Evolutionary conservation across 2,113 vertebrate genomes (phyloP), one percentile per base, ranked within the genome.

Genomic region (Cyprinodon tularosa): DNA sequence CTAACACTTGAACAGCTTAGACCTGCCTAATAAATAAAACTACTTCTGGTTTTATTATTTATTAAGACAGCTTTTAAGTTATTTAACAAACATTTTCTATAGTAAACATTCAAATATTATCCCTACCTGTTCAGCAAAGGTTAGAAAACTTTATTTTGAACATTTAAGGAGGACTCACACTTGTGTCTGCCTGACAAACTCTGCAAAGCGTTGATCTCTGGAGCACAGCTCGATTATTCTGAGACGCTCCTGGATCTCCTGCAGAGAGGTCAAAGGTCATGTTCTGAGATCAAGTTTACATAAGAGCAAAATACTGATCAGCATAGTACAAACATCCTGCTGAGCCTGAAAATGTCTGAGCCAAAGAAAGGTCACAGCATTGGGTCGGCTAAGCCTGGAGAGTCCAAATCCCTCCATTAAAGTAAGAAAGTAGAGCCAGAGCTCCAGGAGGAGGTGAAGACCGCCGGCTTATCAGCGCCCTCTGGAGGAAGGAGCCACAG

Each of bases 171-270:
- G 78, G n/a, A 94, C 97, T 99, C 92, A 98, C 96, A 95, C 95
- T 94, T 96, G 95, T 80, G 96, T 96, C 80, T 97, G 95, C 87
- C 93, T 94, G 76, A 97, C 92, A 84, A 98, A 97, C 76, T 97
- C 96, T 61, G 95, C 94, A 83, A 96, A 97, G 79, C 96, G 95
- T 29, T 94, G 93, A 73, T 98, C 97, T 71, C 93, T 96, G 84
- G 95, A 83, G 9, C 96, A 97, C 57, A 97, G 83, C 82, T 98
- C 95, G 81, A 98, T 91, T 87, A 98, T 95, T 90, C 95, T 95
- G 89, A 96, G 94, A 80, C 95, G 94, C 88, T 98, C 97, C 88
- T 97, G 95, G 91, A 97, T 96, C 90, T 97, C 96, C 97, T 98
- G 83, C 63, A 69, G 61, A 66, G 62, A 73, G 76, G 76, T 85